Evolutionary conservation across 2,888 invertebrate genomes (phyloP), one percentile per base, ranked within the genome.

Genomic region (Lathronympha strigana): DNA sequence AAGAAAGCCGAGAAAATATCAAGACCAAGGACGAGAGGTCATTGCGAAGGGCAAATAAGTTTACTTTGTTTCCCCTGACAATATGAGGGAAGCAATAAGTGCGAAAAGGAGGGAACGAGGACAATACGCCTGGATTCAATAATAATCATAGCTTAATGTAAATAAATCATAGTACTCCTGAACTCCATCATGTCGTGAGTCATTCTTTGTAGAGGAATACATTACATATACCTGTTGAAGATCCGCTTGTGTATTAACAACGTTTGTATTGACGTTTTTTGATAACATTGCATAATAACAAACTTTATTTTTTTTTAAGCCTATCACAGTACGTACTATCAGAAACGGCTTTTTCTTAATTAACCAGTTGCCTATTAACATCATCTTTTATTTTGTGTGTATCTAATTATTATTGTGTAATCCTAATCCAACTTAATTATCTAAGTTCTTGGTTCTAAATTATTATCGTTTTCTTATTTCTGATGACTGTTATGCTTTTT

Each of bases 1-100:
- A 60, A 54, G 40, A 64, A 64, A 64, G 64, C 53, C 66, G 66
- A 61, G 60, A 61, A 61, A 60, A 66, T 66, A 38, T 61, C 51
- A 61, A 66, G 66, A 61, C 60, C 61, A 66, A 66, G 66, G 66
- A 38, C 61, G 40, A 61, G 45, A 38, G 66, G 66, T 66, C 61
- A 66, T 54, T 61, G 66, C 47, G 61, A 47, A 61, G 61, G 61
- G 60, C 47, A 40, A 61, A 55, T 17, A 1, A 23, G 23, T 57
- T 15, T 49, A 23, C 53, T 58, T 51, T 60, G 58, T 58, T 58
- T 64, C 51, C 25, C 45, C n/a, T 36, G 19, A 25, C 45, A 28
- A 58, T 53, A 58, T 45, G 25, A 23, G 33, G 13, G 38, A 17
- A 13, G 13, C 11, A 13, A 19, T n/a, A 11, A 25, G 64, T 45